Evolutionary conservation across 2,113 vertebrate species (phyloP), one percentile per base, ranked within the genome.

Genomic region (Psilopsiagon aymara): DNA sequence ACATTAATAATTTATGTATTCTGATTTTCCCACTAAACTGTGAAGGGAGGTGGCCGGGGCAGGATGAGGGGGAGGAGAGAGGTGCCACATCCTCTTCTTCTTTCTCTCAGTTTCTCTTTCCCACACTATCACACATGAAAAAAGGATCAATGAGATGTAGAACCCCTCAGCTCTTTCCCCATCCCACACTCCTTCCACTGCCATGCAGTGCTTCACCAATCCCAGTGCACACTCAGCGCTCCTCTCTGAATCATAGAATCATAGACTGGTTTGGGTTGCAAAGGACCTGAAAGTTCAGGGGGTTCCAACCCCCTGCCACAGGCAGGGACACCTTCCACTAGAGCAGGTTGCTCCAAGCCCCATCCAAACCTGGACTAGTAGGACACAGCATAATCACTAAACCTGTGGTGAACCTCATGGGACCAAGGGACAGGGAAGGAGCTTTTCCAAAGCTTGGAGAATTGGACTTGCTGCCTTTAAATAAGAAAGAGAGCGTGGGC

Each of bases 131-230:
- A 18, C 18, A 11, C 7, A 2, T 20, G 44, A 41, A 19, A 27
- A 53, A 85, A 85, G 39, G 27, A 18, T 17, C 49, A 21, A 1
- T 27, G 69, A 29, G 62, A 60, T 27, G n/a, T 29, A 6, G 3
- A 31, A 24, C 11, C 35, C 16, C 29, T 24, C 8, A 2, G 7
- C 3, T 39, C 6, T 57, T 81, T 59, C 44, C 8, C 51, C 41
- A 17, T 59, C 69, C 47, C 75, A 27, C n/a, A 7, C 9, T 47
- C 43, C 78, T 55, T 44, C 49, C 41, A 29, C 39, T 60, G 43
- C 47, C n/a, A 10, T 52, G n/a, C 29, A 76, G 31, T 7, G 0
- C 37, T 49, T 39, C 52, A 19, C 33, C 1, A 0, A 16, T 23
- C 68, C 21, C 43, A 16, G 21, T 5, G 25, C 35, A 13, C 3